Evolutionary conservation across 2,797 vertebrate genomes (phyloP), one percentile per base, ranked within the genome.

Genomic region (Sebastes vulpes): DNA sequence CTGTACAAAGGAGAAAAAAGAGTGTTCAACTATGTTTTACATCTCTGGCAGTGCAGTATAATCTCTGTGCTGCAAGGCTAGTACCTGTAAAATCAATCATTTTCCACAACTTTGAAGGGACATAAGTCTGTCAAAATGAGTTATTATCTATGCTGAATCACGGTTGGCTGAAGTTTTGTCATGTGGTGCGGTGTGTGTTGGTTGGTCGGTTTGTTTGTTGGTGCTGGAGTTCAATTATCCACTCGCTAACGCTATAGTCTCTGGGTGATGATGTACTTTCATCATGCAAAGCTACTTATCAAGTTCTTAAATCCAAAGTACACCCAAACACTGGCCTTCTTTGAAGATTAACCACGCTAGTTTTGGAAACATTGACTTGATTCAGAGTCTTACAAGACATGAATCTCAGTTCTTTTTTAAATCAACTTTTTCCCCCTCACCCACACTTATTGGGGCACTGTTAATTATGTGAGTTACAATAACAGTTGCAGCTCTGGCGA

Each of bases 401-500:
- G 14, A 50, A 23, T 58, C 28, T 46, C 6, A 56, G 3, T 42
- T 61, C 16, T 23, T 66, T 5, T 38, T 59, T 28, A 1, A 58
- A 18, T 74, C 9, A 35, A 28, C 54, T n/a, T 10, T 31, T 65
- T 28, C 6, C 8, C 6, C 11, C 12, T 9, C 32, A 48, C 23
- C 4, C 54, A 1, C 1, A 65, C 20, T 16, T 67, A 28, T 46
- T 16, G 50, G n/a, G 6, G 21, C 35, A 20, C 10, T 53, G 29
- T 29, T 75, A 35, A 61, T 70, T 75, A 72, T 72, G 16, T 35
- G 9, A 48, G 21, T 50, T 72, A 59, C 1, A 61, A 60, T 79
- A 29, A n/a, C 10, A 50, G 29, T 12, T 64, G 4, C 3, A 1
- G 31, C 50, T 50, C 58, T 72, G 9, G 23, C 0, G 14, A 28